Conservation (phyloP, 2,888 invertebrate genomes). For the Syrista parreyssii region DNA sequence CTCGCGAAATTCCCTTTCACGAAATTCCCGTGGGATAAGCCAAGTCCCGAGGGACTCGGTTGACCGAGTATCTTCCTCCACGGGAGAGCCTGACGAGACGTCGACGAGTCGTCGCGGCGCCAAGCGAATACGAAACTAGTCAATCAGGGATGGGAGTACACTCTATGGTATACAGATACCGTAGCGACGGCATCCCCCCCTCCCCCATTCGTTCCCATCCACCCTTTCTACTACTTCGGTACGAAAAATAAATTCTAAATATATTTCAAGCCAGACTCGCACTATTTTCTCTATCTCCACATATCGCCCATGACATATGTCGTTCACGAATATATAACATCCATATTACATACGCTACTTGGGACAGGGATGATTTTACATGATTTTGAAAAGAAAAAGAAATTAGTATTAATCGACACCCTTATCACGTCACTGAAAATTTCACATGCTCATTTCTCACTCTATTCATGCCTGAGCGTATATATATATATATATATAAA, state of each 20-base stretch:
- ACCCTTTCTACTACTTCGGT: neutral
- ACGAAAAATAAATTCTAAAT: neutral
- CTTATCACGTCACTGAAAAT: neutral
- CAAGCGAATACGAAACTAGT: conserved; percentile 13
- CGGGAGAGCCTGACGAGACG: conserved; percentile 13
- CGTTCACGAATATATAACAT: neutral
- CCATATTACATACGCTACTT: neutral
- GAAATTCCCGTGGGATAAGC: neutral
- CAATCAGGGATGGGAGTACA: conserved; percentile 1
- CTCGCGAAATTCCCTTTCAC: neutral
- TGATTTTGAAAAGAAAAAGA: neutral
- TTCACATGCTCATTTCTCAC: too few species aligned
- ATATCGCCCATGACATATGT: neutral
- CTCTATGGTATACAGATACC: neutral
- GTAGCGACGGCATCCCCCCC: neutral
- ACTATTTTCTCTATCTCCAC: neutral
- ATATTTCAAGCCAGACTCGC: neutral
- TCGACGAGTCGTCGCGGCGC: conserved; percentile 13
- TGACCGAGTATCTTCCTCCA: conserved; percentile 6
- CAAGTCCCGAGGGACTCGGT: neutral
- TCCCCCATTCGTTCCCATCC: neutral
- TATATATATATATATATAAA: neutral
- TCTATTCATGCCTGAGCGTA: neutral
- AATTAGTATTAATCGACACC: neutral
- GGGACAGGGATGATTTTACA: neutral